phyloP scores from a whole-genome alignment of 2,888 invertebrate species.

The Sturmia bella region DNA sequence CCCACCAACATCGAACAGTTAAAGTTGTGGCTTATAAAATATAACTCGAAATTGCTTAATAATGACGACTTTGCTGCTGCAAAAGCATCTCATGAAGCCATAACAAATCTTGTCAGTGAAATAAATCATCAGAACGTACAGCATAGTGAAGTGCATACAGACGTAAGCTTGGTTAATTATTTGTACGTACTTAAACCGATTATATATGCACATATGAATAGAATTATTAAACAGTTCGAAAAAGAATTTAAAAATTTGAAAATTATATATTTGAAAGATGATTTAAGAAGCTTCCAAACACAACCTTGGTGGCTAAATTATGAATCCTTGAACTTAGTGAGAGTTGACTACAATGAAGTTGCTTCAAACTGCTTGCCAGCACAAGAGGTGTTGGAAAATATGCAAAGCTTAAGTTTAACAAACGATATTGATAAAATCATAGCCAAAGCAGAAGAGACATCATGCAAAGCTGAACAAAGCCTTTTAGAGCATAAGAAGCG shows the following conservation, averaged over 20 bases:
- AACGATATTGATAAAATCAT: slow-evolving; percentile 69
- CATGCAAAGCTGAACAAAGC: slow-evolving; percentile 68
- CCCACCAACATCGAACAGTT: slow-evolving; percentile 69
- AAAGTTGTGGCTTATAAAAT: slow-evolving; percentile 76
- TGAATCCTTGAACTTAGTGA: slow-evolving; percentile 71
- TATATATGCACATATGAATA: slow-evolving; percentile 73
- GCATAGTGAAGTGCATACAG: slow-evolving; percentile 52
- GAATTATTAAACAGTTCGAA: slow-evolving; percentile 56
- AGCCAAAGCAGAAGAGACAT: slow-evolving; percentile 71
- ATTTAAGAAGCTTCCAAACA: slow-evolving; percentile 72
- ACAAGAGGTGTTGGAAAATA: neutral
- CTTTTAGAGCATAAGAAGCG: slow-evolving; percentile 56
- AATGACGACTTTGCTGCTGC: slow-evolving; percentile 73
- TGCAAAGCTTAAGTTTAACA: neutral
- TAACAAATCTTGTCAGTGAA: slow-evolving; percentile 73
- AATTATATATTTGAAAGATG: slow-evolving; percentile 76
- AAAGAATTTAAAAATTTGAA: slow-evolving; percentile 10
- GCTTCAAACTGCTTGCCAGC: neutral
- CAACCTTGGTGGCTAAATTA: slow-evolving; percentile 78
- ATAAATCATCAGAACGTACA: slow-evolving; percentile 69
- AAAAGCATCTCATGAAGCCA: slow-evolving; percentile 74
- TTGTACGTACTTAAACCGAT: slow-evolving; percentile 76
- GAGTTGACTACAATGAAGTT: slow-evolving; percentile 58
- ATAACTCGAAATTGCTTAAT: slow-evolving; percentile 71
- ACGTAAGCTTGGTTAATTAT: slow-evolving; percentile 73